Conservation (phyloP, 2,797 vertebrate genomes). For the Sardinella longiceps region DNA sequence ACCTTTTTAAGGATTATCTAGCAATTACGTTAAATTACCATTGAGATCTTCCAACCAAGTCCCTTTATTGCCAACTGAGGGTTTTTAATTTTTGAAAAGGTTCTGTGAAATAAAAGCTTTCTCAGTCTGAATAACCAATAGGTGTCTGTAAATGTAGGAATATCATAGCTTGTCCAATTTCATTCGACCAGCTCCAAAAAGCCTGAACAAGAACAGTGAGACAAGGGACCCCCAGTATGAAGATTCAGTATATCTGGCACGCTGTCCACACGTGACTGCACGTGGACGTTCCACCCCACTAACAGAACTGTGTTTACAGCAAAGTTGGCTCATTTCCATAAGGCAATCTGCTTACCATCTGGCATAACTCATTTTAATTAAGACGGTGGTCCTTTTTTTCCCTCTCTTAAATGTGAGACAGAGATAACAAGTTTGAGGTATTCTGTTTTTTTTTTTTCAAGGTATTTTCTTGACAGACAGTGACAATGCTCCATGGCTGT, state of each 20-base stretch:
- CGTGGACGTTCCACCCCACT: constrained; percentile 47
- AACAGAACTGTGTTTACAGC: constrained; percentile 54
- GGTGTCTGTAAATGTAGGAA: background rate
- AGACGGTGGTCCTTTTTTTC: constrained; percentile 48
- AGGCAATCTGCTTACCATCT: constrained; percentile 66
- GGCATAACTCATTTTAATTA: constrained; percentile 64
- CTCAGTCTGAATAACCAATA: background rate
- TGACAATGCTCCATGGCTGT: constrained; percentile 46
- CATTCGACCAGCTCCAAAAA: background rate
- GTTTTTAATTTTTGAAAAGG: background rate
- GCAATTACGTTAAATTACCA: background rate
- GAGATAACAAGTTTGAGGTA: constrained; percentile 32
- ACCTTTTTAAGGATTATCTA: background rate
- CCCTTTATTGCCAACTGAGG: background rate
- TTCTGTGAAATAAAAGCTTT: constrained; percentile 2
- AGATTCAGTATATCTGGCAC: constrained; percentile 18
- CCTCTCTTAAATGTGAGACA: background rate
- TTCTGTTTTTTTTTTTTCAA: constrained; percentile 42
- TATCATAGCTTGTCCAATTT: background rate
- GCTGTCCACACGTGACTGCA: constrained; percentile 17
- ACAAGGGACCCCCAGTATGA: constrained; percentile 3
- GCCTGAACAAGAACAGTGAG: background rate
- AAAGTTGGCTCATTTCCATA: constrained; percentile 60
- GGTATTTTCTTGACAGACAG: constrained; percentile 46
- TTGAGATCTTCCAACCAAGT: background rate